Percentiles rank a stretch among this genome's conserved stretches.
Evolutionary conservation across 2,888 invertebrate species (phyloP).

Genomic region (Tricholauxania praeusta): DNA sequence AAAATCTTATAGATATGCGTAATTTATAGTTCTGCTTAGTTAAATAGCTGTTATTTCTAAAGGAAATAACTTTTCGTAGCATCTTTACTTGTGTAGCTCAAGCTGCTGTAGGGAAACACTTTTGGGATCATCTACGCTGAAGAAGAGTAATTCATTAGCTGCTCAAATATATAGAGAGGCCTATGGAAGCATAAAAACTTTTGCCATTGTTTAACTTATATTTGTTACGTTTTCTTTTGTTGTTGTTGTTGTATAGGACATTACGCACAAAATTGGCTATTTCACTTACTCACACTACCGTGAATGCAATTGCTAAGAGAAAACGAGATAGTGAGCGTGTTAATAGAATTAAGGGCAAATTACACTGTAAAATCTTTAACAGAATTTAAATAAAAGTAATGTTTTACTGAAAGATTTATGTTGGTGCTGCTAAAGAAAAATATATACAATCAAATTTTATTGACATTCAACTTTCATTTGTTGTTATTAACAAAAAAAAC

Average conservation of each 20-base stretch:
- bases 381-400: too few relatives aligned
- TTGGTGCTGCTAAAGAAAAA: too few relatives aligned
- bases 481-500: too few relatives aligned
- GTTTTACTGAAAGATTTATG: too few relatives aligned
- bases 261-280: conserved; percentile 35
- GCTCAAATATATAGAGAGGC: conserved; percentile 1
- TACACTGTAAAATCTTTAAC: too few relatives aligned
- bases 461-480: too few relatives aligned
- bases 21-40: neutral
- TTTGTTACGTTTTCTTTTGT: neutral
- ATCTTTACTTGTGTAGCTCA: neutral
- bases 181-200: conserved; percentile 18
- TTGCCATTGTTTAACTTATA: conserved; percentile 17
- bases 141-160: conserved; percentile 29
- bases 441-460: too few relatives aligned
- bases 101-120: neutral
- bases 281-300: conserved; percentile 35
- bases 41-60: conserved; percentile 8
- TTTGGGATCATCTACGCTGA: conserved; percentile 2
- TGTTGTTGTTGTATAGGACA: conserved; percentile 19
- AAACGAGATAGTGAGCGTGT: neutral
- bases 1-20: neutral
- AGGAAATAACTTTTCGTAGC: neutral
- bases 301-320: neutral
- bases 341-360: neutral